Evolutionary conservation across 2,888 invertebrate genomes (phyloP).

Genomic region (Ethmia dodecea): DNA sequence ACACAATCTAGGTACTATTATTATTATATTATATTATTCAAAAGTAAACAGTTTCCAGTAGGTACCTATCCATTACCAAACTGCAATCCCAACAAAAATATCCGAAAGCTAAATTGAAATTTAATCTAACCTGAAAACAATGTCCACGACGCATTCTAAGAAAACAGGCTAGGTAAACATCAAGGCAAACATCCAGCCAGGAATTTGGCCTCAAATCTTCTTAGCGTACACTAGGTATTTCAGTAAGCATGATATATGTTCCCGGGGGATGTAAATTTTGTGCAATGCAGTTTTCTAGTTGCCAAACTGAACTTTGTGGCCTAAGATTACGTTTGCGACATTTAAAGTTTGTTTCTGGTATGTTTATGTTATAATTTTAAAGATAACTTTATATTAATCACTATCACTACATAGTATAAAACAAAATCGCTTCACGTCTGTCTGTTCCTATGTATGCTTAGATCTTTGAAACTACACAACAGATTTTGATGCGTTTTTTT

Average conservation of each 20-base stretch:
- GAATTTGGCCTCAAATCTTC: constrained; percentile 20
- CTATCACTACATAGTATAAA: too few species aligned
- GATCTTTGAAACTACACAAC: too few species aligned
- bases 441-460: too few species aligned
- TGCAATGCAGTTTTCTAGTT: constrained; percentile 33
- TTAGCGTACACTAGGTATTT: constrained; percentile 11
- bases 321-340: neutral
- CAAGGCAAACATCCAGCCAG: constrained; percentile 7
- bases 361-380: neutral
- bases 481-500: too few species aligned
- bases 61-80: too few species aligned
- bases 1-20: too few species aligned
- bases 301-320: constrained; percentile 1
- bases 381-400: neutral
- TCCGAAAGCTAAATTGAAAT: neutral
- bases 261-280: constrained; percentile 24
- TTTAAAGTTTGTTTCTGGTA: neutral
- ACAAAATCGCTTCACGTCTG: too few species aligned
- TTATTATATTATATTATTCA: too few species aligned
- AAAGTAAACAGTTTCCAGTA: too few species aligned
- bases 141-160: neutral
- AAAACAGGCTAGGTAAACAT: constrained; percentile 1
- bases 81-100: neutral
- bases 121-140: neutral
- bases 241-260: constrained; percentile 29